phyloP scores from a whole-genome alignment of 2,113 vertebrate species.

The Mormyrus lacerda region DNA sequence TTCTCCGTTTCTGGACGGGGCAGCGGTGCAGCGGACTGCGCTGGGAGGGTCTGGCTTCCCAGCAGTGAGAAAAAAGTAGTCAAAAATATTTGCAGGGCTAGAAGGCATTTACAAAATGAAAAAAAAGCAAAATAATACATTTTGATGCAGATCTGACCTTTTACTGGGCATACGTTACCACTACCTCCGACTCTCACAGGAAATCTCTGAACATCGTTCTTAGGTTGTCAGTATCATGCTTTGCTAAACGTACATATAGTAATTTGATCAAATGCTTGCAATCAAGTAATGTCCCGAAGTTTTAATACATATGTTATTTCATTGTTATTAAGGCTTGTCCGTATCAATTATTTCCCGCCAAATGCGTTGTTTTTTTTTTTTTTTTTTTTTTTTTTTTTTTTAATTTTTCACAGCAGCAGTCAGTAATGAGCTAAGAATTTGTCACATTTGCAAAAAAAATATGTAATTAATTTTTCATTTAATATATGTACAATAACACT shows the following conservation, averaged over 20 bases:
- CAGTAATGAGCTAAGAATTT: neutral
- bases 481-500: too few species aligned
- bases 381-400: too few species aligned
- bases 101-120: conserved; percentile 81
- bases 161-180: conserved; percentile 65
- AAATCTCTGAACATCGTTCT: conserved; percentile 12
- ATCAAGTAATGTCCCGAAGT: neutral
- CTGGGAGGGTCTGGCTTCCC: conserved; percentile 87
- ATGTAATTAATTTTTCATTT: too few species aligned
- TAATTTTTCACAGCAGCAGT: neutral
- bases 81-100: conserved; percentile 98
- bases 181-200: conserved; percentile 44
- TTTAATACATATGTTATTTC: neutral
- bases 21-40: conserved; percentile 58
- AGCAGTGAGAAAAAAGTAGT: conserved; percentile 89
- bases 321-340: neutral
- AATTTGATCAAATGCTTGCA: neutral
- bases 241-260: neutral
- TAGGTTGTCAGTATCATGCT: conserved; percentile 33
- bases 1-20: conserved; percentile 69
- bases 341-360: neutral
- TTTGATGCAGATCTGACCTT: conserved; percentile 92
- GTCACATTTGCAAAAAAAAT: neutral
- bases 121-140: conserved; percentile 75
- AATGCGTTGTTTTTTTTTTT: neutral